Percentiles rank a stretch among this genome's conserved stretches.
These are phyloP conservation scores for Ptychochromis oligacanthus DNA, from an alignment of 2,113 vertebrate species.

Conservation along the genomic window DNA sequence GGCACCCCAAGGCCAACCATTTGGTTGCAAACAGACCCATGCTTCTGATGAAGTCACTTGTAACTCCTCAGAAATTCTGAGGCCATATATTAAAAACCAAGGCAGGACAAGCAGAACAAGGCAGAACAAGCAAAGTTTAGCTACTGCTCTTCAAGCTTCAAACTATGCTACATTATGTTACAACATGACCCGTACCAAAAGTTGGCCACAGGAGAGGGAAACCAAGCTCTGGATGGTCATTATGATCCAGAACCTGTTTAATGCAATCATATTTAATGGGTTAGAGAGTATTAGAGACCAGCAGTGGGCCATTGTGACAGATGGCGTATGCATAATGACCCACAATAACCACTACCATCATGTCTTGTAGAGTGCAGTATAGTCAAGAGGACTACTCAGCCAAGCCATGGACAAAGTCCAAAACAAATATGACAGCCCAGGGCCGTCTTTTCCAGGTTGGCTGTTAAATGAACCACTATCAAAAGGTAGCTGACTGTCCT, in stretches of 20 bases:
- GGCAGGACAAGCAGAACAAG: slow-evolving; percentile 29
- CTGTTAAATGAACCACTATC: background rate
- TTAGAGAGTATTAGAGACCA: slow-evolving; percentile 28
- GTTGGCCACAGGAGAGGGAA: slow-evolving; percentile 24
- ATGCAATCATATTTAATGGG: slow-evolving; percentile 23
- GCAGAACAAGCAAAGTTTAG: slow-evolving; percentile 35
- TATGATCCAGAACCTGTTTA: slow-evolving; percentile 16
- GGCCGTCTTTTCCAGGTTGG: background rate
- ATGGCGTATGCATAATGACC: slow-evolving; percentile 32
- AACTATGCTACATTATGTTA: slow-evolving; percentile 18
- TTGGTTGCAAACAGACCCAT: slow-evolving; percentile 25
- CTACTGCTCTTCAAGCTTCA: slow-evolving; percentile 15
- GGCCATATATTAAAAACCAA: slow-evolving; percentile 23
- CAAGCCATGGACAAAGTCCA: slow-evolving; percentile 20
- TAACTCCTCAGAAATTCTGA: slow-evolving; percentile 7
- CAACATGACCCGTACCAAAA: slow-evolving; percentile 27
- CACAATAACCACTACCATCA: slow-evolving; percentile 10
- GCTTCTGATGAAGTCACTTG: slow-evolving; percentile 29
- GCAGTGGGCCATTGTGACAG: slow-evolving; percentile 27
- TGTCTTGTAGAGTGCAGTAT: background rate
- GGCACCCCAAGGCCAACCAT: slow-evolving; percentile 17
- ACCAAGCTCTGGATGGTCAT: slow-evolving; percentile 13
- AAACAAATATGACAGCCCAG: background rate
- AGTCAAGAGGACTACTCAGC: slow-evolving; percentile 9
- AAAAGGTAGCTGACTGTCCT: background rate